Evolutionary conservation across 2,888 invertebrate species (phyloP).

Genomic region (Oscheius onirici): DNA sequence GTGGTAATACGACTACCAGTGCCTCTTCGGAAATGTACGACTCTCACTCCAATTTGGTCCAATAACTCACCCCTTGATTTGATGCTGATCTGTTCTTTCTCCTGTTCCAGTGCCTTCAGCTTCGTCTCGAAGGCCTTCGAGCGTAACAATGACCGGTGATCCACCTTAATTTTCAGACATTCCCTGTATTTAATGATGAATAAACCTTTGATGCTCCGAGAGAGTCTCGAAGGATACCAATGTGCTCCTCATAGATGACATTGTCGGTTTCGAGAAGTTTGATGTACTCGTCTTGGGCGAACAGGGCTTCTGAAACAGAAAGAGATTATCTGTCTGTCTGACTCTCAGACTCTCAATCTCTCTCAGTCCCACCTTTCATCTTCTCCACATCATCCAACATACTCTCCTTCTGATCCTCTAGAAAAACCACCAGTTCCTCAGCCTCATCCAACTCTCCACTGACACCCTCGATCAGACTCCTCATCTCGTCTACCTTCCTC

Average conservation of each 20-base stretch:
- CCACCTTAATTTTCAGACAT: constrained; percentile 40
- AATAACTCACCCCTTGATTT: constrained; percentile 57
- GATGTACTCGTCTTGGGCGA: constrained; percentile 65
- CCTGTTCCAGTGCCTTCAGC: constrained; percentile 63
- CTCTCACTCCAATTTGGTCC: constrained; percentile 13
- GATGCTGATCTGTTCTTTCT: constrained; percentile 65
- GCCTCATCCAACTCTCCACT: constrained; percentile 45
- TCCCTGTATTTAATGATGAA: not conserved
- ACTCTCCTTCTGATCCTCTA: constrained; percentile 58
- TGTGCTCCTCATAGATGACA: constrained; percentile 68
- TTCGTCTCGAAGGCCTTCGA: constrained; percentile 70
- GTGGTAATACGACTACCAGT: not conserved
- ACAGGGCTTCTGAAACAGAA: constrained; percentile 58
- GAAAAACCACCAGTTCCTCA: constrained; percentile 48
- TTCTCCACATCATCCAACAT: constrained; percentile 63
- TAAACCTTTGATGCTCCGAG: constrained; percentile 63
- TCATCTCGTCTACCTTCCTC: constrained; percentile 34
- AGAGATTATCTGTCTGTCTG: not conserved
- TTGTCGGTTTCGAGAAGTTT: constrained; percentile 66
- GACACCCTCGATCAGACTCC: not conserved
- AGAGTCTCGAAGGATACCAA: constrained; percentile 67
- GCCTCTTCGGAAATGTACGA: not conserved
- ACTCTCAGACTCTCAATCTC: no score
- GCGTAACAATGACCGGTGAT: constrained; percentile 66
- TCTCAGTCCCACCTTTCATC: constrained; percentile 51